A percentile compares a stretch with the other conserved stretches of the same genome.
phyloP scores from a whole-genome alignment of 2,797 vertebrate genomes.

The Pseudochromis fuscus region DNA sequence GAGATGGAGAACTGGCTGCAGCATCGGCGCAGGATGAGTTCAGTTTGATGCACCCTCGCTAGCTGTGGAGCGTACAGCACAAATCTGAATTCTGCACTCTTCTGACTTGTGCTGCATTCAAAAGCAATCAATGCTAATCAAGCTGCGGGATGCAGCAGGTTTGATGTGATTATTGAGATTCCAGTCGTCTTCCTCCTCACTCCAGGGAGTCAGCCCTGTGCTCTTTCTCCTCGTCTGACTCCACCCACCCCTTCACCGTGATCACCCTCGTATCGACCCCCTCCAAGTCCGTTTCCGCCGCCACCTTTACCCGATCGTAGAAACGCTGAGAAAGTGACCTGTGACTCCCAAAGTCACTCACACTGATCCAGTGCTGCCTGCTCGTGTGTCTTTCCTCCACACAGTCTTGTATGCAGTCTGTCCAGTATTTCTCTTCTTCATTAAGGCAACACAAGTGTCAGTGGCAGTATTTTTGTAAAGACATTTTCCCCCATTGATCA shows the following conservation, averaged over 20 bases:
- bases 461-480: slow-evolving; percentile 8
- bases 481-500: slow-evolving; percentile 18
- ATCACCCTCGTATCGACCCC: slow-evolving; percentile 67
- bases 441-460: slow-evolving; percentile 6
- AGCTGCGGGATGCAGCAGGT: slow-evolving; percentile 68
- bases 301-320: slow-evolving; percentile 34
- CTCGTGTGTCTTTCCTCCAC: neutral
- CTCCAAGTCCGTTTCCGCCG: slow-evolving; percentile 29
- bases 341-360: slow-evolving; percentile 50
- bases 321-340: slow-evolving; percentile 68
- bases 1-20: slow-evolving; percentile 2
- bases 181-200: slow-evolving; percentile 61
- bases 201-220: slow-evolving; percentile 57
- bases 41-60: slow-evolving; percentile 8
- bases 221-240: slow-evolving; percentile 63
- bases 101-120: slow-evolving; percentile 63
- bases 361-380: slow-evolving; percentile 31
- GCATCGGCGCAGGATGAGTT: slow-evolving; percentile 12
- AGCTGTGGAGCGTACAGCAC: neutral
- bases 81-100: slow-evolving; percentile 53
- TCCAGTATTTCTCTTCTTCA: neutral
- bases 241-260: slow-evolving; percentile 47
- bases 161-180: slow-evolving; percentile 83
- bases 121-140: slow-evolving; percentile 80
- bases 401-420: neutral